A percentile compares a stretch with the other conserved stretches of the same genome.
These are phyloP conservation scores for Arrhamphus sclerolepis DNA, from an alignment of 2,797 vertebrate species.

Conservation along the genomic window DNA sequence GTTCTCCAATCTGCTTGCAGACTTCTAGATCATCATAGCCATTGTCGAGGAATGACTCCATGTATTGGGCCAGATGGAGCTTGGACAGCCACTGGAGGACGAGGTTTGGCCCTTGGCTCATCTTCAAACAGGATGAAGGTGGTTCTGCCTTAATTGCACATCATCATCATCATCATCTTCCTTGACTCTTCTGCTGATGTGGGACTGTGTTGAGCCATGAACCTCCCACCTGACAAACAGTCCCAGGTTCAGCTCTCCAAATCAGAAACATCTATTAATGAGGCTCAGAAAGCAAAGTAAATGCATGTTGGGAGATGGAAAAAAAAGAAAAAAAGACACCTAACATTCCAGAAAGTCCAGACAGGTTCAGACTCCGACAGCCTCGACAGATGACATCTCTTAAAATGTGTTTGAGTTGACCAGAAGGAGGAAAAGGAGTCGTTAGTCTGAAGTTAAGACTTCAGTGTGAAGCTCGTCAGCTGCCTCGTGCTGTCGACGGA, in stretches of 20 bases:
- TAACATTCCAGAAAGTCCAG: no score
- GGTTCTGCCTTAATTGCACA: constrained; percentile 13
- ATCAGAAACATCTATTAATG: neutral
- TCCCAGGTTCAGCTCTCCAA: constrained; percentile 7
- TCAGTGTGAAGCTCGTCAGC: no score
- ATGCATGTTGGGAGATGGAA: neutral
- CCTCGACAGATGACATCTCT: no score
- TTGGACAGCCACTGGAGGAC: constrained; percentile 92
- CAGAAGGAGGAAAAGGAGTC: no score
- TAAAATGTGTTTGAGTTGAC: no score
- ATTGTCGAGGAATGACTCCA: constrained; percentile 92
- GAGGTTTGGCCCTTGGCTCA: constrained; percentile 85
- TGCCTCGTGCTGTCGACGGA: no score
- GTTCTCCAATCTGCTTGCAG: constrained; percentile 92
- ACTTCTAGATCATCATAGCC: constrained; percentile 95
- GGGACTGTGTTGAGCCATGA: constrained; percentile 10
- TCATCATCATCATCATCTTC: constrained; percentile 14
- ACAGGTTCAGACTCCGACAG: no score
- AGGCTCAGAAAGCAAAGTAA: neutral
- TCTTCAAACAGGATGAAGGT: constrained; percentile 37
- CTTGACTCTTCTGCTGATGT: neutral
- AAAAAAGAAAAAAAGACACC: no score
- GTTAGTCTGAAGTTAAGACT: no score
- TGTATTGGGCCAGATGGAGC: constrained; percentile 88
- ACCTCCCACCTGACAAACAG: neutral